phyloP scores from a whole-genome alignment of 2,113 vertebrate genomes.

The Helogale parvula region DNA sequence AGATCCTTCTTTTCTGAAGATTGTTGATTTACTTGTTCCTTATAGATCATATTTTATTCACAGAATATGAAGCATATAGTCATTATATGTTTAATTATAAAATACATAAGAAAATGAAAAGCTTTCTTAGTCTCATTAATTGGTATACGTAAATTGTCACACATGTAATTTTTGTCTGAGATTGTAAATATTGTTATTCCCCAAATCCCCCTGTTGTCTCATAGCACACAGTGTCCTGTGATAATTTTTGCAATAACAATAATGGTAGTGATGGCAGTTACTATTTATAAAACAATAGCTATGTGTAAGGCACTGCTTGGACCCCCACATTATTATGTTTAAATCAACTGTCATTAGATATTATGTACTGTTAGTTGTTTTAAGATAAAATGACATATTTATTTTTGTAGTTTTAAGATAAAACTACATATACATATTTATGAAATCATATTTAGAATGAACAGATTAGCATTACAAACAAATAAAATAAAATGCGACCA shows the following conservation, averaged over 20 bases:
- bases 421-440: neutral
- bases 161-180: neutral
- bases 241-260: neutral
- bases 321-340: neutral
- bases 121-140: neutral
- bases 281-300: neutral
- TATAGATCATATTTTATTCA: neutral
- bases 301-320: neutral
- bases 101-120: neutral
- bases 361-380: neutral
- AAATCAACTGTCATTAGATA: neutral
- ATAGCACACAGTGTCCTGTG: neutral
- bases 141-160: neutral
- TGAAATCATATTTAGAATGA: neutral
- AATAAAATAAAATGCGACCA: neutral
- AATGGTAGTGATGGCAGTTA: neutral
- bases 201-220: neutral
- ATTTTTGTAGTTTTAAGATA: neutral
- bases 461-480: neutral
- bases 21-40: slow-evolving; percentile 6
- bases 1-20: neutral
- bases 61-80: neutral
- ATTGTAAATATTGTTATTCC: neutral
- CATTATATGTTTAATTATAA: neutral
- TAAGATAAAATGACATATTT: neutral